phyloP scores from a whole-genome alignment of 2,888 invertebrate species.

The Caenorhabditis imperialis region DNA sequence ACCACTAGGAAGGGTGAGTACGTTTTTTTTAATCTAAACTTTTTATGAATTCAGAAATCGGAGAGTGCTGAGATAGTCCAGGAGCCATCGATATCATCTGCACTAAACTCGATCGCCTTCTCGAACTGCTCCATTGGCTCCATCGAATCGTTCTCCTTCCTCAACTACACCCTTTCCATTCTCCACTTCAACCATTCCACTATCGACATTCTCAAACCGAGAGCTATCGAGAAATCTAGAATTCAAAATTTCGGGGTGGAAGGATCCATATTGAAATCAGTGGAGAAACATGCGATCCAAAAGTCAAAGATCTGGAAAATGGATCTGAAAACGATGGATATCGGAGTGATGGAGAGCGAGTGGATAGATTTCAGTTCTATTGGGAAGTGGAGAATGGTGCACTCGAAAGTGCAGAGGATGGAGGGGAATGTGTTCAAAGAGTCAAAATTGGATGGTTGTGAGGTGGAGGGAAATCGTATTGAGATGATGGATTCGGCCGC shows the following conservation, averaged over 20 bases:
- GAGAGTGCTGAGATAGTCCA: constrained; percentile 9
- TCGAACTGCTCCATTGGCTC: constrained; percentile 46
- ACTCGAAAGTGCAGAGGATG: constrained; percentile 34
- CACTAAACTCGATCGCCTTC: constrained; percentile 25
- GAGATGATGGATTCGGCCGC: constrained; percentile 34
- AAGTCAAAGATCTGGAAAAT: constrained; percentile 30
- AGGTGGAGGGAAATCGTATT: constrained; percentile 37
- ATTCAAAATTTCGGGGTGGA: constrained; percentile 20
- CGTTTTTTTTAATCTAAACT: no score
- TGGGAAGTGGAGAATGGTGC: constrained; percentile 11
- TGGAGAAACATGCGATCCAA: constrained; percentile 12
- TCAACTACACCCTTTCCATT: constrained; percentile 30
- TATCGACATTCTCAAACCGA: constrained; percentile 19
- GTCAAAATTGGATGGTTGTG: constrained; percentile 1
- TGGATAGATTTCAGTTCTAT: constrained; percentile 21
- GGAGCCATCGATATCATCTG: constrained; percentile 13
- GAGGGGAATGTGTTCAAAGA: constrained; percentile 23
- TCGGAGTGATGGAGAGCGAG: constrained; percentile 12
- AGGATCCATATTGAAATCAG: constrained; percentile 5
- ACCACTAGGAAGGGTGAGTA: constrained; percentile 23
- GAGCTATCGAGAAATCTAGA: constrained; percentile 39
- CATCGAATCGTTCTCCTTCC: constrained; percentile 25
- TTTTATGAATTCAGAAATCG: constrained; percentile 18
- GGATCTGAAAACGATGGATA: constrained; percentile 32
- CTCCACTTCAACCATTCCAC: constrained; percentile 32